Base-by-base conservation (phyloP, 2,888 invertebrate genomes). In the Gastracanthus pulcherrimus region DNA sequence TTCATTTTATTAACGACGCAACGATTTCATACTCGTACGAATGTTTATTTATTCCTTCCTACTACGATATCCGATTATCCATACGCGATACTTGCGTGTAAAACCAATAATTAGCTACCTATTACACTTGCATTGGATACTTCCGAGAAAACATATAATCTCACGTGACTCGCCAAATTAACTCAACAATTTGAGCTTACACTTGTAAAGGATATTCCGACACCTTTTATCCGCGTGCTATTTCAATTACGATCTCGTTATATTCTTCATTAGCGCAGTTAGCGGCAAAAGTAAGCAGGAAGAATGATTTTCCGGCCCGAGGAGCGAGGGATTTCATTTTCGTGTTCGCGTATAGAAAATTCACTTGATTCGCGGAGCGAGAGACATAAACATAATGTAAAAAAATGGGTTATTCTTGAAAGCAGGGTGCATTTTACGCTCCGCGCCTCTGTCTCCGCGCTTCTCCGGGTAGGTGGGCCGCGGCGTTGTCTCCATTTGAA, bases 1-100 rank as follows among this genome's bases (percentile, higher is more conserved):
- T 55, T n/a, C 66, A 81, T 81, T 80, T 81, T 76, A 76, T 76
- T 76, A 81, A 71, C 67, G 76, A 67, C 80, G 29, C 58, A 55
- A 23, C 55, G 67, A 69, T 79, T 45, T 67, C 41, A 41, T 38
- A 13, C 6, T 41, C 26, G 36, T n/a, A n/a, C n/a, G n/a, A n/a
- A n/a, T n/a, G 60, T 62, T 60, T 70, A 62, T 69, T 60, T 60
- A 3, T 9, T 13, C 45, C 13, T 13, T 45, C 45, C 11, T 6
- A 1, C 11, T 1, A 16, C 2, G 41, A 13, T n/a, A 9, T 13
- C 45, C 45, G n/a, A 45, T 45, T 45, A 45, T 45, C 45, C 13
- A 13, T 13, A 45, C 45, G 45, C 45, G 3, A n/a, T 45, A 13
- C n/a, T 45, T n/a, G 45, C 45, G 45, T 45, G n/a, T n/a, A n/a